These are phyloP conservation scores for Megathymus violae DNA, from an alignment of 1,140 invertebrate species.

Conservation along the genomic window DNA sequence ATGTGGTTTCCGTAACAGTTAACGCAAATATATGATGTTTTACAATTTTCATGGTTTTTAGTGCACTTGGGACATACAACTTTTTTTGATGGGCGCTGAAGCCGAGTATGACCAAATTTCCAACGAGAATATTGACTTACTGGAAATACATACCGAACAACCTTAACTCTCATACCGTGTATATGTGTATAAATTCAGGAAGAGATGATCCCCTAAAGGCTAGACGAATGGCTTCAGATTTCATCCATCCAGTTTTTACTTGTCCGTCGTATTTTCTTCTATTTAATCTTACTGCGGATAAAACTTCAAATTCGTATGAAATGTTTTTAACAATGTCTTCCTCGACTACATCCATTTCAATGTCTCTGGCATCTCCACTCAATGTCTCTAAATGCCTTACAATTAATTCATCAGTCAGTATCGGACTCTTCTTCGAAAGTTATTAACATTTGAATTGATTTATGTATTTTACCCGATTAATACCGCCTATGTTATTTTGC, in stretches of 20 bases:
- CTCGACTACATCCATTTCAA: conserved; percentile 19
- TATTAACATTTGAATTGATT: conserved; percentile 25
- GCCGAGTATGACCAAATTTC: conserved; percentile 31
- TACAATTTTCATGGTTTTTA: conserved; percentile 37
- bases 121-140: conserved; percentile 37
- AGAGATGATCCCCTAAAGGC: conserved; percentile 28
- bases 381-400: neutral
- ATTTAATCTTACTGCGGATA: conserved; percentile 15
- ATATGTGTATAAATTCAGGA: conserved; percentile 28
- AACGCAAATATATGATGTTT: conserved; percentile 32
- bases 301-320: conserved; percentile 14
- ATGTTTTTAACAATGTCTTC: conserved; percentile 18
- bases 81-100: conserved; percentile 16
- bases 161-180: conserved; percentile 17
- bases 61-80: conserved; percentile 39
- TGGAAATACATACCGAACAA: conserved; percentile 32
- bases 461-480: conserved; percentile 11
- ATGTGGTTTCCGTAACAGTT: conserved; percentile 42
- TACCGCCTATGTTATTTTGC: conserved; percentile 4
- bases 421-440: conserved; percentile 9
- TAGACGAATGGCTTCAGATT: conserved; percentile 18
- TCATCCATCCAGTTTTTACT: conserved; percentile 8
- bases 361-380: conserved; percentile 25
- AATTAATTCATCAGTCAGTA: conserved; percentile 7
- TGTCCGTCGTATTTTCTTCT: conserved; percentile 5